Evolutionary conservation across 2,113 vertebrate species (phyloP), one percentile per base, ranked within the genome.

Genomic region (Sylvietta virens): DNA sequence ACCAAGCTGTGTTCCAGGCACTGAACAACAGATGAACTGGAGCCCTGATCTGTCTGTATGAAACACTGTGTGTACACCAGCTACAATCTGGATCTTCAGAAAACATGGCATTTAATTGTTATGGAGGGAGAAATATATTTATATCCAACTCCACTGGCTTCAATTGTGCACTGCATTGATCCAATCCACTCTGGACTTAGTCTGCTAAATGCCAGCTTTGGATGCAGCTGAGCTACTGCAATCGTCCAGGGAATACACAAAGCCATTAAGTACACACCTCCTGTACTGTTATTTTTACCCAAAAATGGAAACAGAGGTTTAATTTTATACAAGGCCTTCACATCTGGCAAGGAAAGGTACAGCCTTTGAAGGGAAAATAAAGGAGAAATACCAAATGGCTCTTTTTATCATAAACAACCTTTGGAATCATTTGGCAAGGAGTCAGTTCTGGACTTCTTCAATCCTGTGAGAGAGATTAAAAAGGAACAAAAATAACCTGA

Each of bases 401-500:
- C 18, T 67, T 82, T 82, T 73, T 62, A 72, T 86, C 30, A 3
- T 50, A 67, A 96, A 67, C 7, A 56, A 64, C 35, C 47, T 78
- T 80, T 56, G 62, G 62, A 94, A 78, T 64, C n/a, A 72, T 81
- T 88, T 93, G 84, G 85, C 81, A 72, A 84, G 51, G 45, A 83
- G 70, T 83, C 39, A 48, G 56, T 71, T 74, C 64, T 78, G 72
- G 76, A 93, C 53, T 74, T 73, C 74, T 62, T 88, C 88, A 92
- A 9, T 56, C 60, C 65, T 67, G 13, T n/a, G 31, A 86, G n/a
- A 42, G 58, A 93, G 77, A 96, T 78, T 95, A 61, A 83, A 88
- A 86, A 48, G 31, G 28, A 83, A 88, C 71, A 85, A 89, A 94
- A 96, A 92, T 70, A 94, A 95, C 74, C 72, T 62, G 84, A 90